Evolutionary conservation across 2,888 invertebrate genomes (phyloP).

Genomic region (Apamea sordens): DNA sequence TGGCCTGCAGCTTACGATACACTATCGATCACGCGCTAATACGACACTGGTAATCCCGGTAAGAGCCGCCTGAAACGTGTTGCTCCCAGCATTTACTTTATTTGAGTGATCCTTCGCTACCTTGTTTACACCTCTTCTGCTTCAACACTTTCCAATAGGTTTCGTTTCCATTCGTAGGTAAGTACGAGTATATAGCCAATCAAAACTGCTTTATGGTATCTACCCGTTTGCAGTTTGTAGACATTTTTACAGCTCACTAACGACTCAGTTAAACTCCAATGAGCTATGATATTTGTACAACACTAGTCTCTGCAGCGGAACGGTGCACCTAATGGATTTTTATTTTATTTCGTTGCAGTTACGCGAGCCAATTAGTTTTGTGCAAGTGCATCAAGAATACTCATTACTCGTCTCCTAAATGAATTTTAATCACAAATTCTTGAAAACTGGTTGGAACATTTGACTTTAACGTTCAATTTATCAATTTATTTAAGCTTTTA

Average conservation of each 20-base stretch:
- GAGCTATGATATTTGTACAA: conserved; percentile 63
- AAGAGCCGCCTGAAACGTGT: conserved; percentile 67
- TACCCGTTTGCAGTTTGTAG: conserved; percentile 9
- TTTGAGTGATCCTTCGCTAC: conserved; percentile 51
- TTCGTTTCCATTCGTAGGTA: conserved; percentile 15
- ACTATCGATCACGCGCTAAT: conserved; percentile 80
- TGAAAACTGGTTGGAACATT: conserved; percentile 40
- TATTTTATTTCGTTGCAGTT: conserved; percentile 84
- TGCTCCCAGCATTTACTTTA: conserved; percentile 64
- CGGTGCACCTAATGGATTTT: conserved; percentile 81
- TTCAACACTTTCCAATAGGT: conserved; percentile 37
- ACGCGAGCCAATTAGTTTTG: conserved; percentile 84
- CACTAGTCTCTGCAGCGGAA: conserved; percentile 73
- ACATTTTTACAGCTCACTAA: conserved; percentile 45
- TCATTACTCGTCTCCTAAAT: conserved; percentile 78
- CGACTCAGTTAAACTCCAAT: conserved; percentile 51
- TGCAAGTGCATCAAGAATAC: conserved; percentile 84
- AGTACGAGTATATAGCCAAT: conserved; percentile 9
- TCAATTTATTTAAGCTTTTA: not conserved
- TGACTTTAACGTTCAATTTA: conserved; percentile 6
- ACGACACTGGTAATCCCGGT: conserved; percentile 77
- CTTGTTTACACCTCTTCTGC: conserved; percentile 49
- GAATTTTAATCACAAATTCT: conserved; percentile 71
- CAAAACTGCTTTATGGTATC: conserved; percentile 12
- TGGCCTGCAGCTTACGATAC: conserved; percentile 66